phyloP scores from a whole-genome alignment of 2,888 invertebrate species.

The Mystacides longicornis region DNA sequence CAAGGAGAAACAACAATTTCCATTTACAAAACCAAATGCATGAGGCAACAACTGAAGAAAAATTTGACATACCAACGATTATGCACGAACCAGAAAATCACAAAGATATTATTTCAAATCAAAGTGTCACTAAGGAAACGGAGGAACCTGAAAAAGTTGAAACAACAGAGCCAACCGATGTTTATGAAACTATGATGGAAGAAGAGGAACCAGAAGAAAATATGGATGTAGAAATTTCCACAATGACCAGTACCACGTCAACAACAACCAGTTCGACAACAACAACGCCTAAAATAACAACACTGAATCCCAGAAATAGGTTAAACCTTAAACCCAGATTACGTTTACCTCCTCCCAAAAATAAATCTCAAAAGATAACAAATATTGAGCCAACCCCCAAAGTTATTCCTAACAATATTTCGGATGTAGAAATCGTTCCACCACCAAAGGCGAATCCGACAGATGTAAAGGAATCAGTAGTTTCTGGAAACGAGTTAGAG shows the following conservation, averaged over 20 bases:
- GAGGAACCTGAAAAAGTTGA: slow-evolving; percentile 9
- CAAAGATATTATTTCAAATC: slow-evolving; percentile 26
- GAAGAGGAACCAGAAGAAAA: neutral
- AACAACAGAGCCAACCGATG: slow-evolving; percentile 9
- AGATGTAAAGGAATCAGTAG: slow-evolving; percentile 35
- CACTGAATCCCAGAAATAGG: slow-evolving; percentile 18
- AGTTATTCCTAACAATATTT: neutral
- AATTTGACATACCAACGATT: neutral
- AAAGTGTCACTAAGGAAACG: slow-evolving; percentile 19
- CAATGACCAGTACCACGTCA: slow-evolving; percentile 24
- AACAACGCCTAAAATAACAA: slow-evolving; percentile 14
- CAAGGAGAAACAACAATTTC: slow-evolving; percentile 11
- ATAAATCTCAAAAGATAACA: slow-evolving; percentile 18
- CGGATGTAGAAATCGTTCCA: slow-evolving; percentile 6
- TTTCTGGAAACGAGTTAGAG: slow-evolving; percentile 28
- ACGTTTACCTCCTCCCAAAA: slow-evolving; percentile 23
- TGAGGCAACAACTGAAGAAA: slow-evolving; percentile 17
- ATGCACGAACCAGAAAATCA: slow-evolving; percentile 27
- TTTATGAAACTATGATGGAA: neutral
- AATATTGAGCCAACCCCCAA: slow-evolving; percentile 3
- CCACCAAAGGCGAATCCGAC: slow-evolving; percentile 22
- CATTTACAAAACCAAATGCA: slow-evolving; percentile 19
- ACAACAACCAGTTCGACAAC: slow-evolving; percentile 27
- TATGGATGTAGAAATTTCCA: slow-evolving; percentile 20
- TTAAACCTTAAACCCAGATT: slow-evolving; percentile 23